Conservation (phyloP, 2,113 vertebrate genomes). For the Brachirus orientalis region DNA sequence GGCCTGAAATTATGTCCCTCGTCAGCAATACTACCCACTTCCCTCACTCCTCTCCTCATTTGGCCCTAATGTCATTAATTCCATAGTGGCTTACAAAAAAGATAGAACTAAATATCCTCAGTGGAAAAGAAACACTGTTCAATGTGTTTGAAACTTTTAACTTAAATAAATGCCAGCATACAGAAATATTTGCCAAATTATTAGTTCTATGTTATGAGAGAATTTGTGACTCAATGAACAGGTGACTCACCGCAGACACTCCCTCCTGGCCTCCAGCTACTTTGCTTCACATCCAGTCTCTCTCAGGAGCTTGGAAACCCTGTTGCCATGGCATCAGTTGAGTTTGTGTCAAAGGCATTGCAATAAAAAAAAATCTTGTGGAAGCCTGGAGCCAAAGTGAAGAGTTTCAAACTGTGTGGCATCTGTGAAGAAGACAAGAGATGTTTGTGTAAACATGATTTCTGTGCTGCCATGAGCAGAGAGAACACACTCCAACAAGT, state of each 20-base stretch:
- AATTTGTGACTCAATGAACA: conserved; percentile 6
- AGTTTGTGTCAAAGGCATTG: conserved; percentile 16
- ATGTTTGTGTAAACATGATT: neutral
- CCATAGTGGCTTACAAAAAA: neutral
- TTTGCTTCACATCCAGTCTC: conserved; percentile 31
- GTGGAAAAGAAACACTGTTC: neutral
- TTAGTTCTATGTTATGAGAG: neutral
- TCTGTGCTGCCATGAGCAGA: neutral
- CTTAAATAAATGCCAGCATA: neutral
- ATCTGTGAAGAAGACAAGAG: neutral
- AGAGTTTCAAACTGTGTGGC: neutral
- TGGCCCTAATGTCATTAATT: conserved; percentile 16
- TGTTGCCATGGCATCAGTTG: conserved; percentile 42
- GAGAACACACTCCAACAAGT: neutral
- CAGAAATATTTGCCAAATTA: neutral
- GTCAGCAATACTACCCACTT: neutral
- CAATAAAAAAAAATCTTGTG: neutral
- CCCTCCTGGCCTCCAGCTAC: conserved; percentile 29
- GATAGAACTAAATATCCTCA: neutral
- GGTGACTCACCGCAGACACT: conserved; percentile 31
- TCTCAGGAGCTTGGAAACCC: conserved; percentile 33
- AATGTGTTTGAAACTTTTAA: neutral
- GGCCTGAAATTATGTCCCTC: conserved; percentile 36
- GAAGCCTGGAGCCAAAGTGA: neutral
- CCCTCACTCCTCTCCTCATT: conserved; percentile 8